Base-by-base conservation (phyloP, 2,888 invertebrate genomes). In the Scaptomyza polygonia region DNA sequence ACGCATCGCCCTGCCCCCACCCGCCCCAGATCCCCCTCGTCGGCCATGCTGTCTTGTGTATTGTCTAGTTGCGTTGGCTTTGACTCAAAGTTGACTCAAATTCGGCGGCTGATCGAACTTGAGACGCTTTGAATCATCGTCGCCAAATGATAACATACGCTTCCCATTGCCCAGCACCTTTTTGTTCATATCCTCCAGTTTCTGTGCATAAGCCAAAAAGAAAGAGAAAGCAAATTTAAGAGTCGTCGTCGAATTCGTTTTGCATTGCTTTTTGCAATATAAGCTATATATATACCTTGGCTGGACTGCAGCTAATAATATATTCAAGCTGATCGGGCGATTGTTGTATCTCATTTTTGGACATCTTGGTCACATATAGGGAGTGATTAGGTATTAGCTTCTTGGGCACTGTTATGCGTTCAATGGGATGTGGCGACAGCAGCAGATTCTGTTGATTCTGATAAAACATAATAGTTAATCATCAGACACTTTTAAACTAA, bases 381-480 rank as follows among this genome's bases (percentile, higher is more conserved):
- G 92, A 91, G 84, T 93, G 93, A 75, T 93, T 94, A 58, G 83
- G 88, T 27, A 90, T 91, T 47, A 92, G 74, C 78, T 90, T 90
- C 75, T 89, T 89, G 53, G 91, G 91, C 69, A 79, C 79, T 51
- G 78, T 81, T 39, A 88, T 92, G 55, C 86, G 89, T 68, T 94
- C 93, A 63, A 94, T 93, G 0, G 97, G 97, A 76, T 96, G 92
- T 0, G 96, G 96, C 63, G 96, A 96, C 55, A 97, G 76, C 3
- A 94, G 91, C 36, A 94, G 92, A 62, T 91, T 90, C 16, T 81
- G 65, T 65, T 89, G 7, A 3, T 36, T 36, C 36, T 36, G 14
- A 8, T 8, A 14, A 1, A 36, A 1, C 7, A 29, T 4, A 21
- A 4, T 1, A 21, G 4, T 21, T 21, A 3, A 21, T 21, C 3